Conservation (phyloP, 1,140 invertebrate genomes). For the Leptinotarsa undecemlineata region DNA sequence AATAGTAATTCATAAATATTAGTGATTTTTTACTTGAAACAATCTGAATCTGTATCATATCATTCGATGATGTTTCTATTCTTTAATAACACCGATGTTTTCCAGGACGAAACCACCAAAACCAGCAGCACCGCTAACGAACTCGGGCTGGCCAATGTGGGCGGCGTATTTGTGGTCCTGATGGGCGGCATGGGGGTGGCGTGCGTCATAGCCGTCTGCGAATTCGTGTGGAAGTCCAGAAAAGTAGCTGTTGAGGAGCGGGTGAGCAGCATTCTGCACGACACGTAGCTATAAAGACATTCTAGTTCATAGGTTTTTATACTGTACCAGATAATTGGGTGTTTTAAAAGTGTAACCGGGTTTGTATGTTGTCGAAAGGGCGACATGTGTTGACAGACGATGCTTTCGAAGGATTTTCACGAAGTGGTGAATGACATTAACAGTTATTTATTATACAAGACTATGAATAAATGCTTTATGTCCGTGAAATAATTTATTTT, state of each 20-base stretch:
- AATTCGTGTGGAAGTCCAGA: conserved; percentile 91
- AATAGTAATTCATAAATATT: no score
- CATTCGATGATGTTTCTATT: no score
- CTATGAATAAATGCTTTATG: no score
- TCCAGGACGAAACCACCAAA: conserved; percentile 81
- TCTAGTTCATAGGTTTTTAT: conserved; percentile 10
- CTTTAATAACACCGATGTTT: conserved; percentile 17
- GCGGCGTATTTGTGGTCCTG: conserved; percentile 93
- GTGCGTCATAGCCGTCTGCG: conserved; percentile 85
- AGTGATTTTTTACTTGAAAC: no score
- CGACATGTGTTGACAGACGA: no score
- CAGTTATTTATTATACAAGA: no score
- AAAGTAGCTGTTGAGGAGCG: conserved; percentile 89
- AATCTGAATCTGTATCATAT: no score
- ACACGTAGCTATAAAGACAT: conserved; percentile 53
- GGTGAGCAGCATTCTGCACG: conserved; percentile 66
- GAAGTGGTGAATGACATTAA: no score
- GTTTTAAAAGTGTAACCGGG: background rate
- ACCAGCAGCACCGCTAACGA: conserved; percentile 82
- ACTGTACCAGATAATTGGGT: background rate
- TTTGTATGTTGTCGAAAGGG: background rate
- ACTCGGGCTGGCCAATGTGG: conserved; percentile 87
- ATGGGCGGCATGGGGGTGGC: conserved; percentile 89
- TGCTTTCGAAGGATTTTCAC: no score
- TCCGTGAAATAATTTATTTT: no score